Percentiles rank a stretch among this genome's conserved stretches.
Conservation (phyloP, 2,888 invertebrate species). For the Notodonta ziczac region DNA sequence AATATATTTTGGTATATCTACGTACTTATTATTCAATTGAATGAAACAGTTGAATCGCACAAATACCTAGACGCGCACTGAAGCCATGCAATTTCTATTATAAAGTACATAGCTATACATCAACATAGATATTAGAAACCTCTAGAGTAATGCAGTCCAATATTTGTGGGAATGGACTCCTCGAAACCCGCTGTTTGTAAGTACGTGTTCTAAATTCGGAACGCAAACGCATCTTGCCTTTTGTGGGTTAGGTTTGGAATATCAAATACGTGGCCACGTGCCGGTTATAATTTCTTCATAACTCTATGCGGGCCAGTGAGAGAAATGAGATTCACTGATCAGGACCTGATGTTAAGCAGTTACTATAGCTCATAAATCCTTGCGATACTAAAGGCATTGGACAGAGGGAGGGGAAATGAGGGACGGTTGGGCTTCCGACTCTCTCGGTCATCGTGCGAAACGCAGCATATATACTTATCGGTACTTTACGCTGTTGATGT, state of each 20-base stretch:
- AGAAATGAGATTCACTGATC: not conserved
- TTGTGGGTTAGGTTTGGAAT: conserved; percentile 49
- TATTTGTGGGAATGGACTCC: conserved; percentile 70
- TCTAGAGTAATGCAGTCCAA: conserved; percentile 64
- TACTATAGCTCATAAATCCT: too few relatives aligned
- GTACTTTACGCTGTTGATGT: too few relatives aligned
- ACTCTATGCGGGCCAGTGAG: conserved; percentile 43
- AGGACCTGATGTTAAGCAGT: conserved; percentile 7
- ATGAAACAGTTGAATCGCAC: not conserved
- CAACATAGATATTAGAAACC: conserved; percentile 45
- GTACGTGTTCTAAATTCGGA: conserved; percentile 64
- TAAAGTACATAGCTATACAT: not conserved
- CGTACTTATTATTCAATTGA: too few relatives aligned
- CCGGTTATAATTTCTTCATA: conserved; percentile 64
- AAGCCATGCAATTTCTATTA: conserved; percentile 19
- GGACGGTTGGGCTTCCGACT: too few relatives aligned
- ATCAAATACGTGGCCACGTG: conserved; percentile 56
- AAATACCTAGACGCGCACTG: conserved; percentile 9
- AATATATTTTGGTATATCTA: too few relatives aligned
- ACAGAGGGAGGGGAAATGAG: too few relatives aligned
- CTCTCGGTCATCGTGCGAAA: too few relatives aligned
- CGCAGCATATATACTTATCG: too few relatives aligned
- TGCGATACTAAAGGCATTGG: too few relatives aligned
- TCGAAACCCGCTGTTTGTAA: conserved; percentile 51
- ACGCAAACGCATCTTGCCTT: conserved; percentile 53